Evolutionary conservation across 2,113 vertebrate genomes (phyloP), one percentile per base, ranked within the genome.

Genomic region (Prinia subflava): DNA sequence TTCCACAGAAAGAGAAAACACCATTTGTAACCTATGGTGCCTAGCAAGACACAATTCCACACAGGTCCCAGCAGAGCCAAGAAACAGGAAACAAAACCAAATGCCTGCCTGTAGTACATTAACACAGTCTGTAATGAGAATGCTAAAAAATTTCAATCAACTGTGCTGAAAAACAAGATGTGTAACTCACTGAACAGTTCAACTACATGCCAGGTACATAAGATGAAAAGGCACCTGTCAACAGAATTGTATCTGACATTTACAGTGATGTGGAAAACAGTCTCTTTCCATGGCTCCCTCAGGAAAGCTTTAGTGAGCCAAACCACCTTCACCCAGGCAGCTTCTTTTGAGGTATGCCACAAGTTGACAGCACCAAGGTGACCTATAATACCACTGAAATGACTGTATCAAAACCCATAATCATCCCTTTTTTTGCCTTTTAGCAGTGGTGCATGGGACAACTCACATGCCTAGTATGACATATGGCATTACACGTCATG

Each of bases 401-500:
- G 75, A 39, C 33, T 47, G 19, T 41, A 50, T 50, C 52, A 70
- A 74, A 84, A 4, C 30, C 56, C 31, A 25, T n/a, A 55, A 46
- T 31, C 19, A 41, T 9, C 19, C 35, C 4, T 67, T 77, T 74
- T 35, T 65, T 53, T 89, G 28, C 63, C 59, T 88, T 86, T 81
- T 22, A 90, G 41, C 44, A 62, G 22, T 18, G 52, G 25, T 22
- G 19, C 23, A 17, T 7, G 39, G 64, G 25, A 91, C 27, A 80
- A 53, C n/a, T 81, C 55, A 7, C 30, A 81, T 39, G 55, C 22
- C 68, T 37, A n/a, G 35, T 18, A 77, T 7, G n/a, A 70, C 0
- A 0, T 41, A 22, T 2, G 23, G 24, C 5, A 2, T 47, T 81
- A 52, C 1, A 2, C 7, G 24, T 4, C 33, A 52, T 13, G 13